These are phyloP conservation scores for Sipunculus nudus DNA, from an alignment of 2,888 invertebrate genomes.

Conservation along the genomic window DNA sequence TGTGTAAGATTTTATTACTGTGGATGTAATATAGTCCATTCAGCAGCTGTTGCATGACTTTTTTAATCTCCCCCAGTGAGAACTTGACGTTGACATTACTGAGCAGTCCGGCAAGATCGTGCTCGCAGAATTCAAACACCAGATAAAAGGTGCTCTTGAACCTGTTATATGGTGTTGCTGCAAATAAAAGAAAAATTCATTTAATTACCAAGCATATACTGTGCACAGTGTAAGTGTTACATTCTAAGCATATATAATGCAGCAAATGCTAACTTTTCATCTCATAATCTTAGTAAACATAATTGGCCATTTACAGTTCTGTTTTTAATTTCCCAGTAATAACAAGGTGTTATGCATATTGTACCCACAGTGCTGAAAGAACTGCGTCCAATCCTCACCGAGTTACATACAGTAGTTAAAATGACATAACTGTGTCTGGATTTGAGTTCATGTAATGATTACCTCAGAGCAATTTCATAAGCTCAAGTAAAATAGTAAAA, in stretches of 20 bases:
- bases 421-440: too few species aligned
- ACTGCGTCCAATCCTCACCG: too few species aligned
- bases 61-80: conserved; percentile 95
- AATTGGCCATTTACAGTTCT: too few species aligned
- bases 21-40: conserved; percentile 96
- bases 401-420: too few species aligned
- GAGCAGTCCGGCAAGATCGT: conserved; percentile 94
- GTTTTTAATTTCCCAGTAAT: too few species aligned
- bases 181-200: conserved; percentile 23
- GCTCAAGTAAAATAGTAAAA: too few species aligned
- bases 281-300: too few species aligned
- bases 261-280: conserved; percentile 10
- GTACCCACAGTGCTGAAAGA: too few species aligned
- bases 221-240: background rate
- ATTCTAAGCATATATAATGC: conserved; percentile 9
- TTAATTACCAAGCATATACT: too few species aligned
- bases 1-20: conserved; percentile 75
- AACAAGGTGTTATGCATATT: too few species aligned
- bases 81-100: conserved; percentile 97
- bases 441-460: too few species aligned
- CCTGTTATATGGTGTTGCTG: conserved; percentile 76
- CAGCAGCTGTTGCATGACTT: conserved; percentile 74
- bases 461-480: too few species aligned
- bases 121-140: conserved; percentile 98
- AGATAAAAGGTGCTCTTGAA: conserved; percentile 90